Base-by-base conservation (phyloP, 2,113 vertebrate species). In the Dipodomys ordii region DNA sequence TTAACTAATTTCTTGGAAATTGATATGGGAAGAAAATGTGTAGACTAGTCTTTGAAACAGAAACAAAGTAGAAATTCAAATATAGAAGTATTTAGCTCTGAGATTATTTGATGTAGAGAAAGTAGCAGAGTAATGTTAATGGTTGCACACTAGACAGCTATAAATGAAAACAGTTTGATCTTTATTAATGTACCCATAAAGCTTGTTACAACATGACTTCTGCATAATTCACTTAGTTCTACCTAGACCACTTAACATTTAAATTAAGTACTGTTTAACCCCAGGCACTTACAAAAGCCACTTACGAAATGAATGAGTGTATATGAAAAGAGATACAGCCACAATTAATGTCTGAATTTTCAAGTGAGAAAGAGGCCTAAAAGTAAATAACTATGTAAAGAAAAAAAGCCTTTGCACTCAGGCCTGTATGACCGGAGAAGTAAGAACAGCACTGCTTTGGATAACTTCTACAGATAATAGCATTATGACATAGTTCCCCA, bases 221-320 rank as follows among this genome's bases (percentile, higher is more conserved):
- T 80, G 15, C 46, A 28, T 78, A 72, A 57, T 11, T 53, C 53
- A 74, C 79, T 82, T 46, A 27, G 4, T 81, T 92, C 53, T 81
- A 32, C 32, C 35, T 91, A 62, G 27, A 72, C 74, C 39, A 84
- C 65, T 88, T 94, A 72, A 86, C 28, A 68, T 95, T 90, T 69
- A 35, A 78, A 73, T 62, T 32, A 87, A 68, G 35, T 16, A 68
- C 27, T 71, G 22, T 69, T 84, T 83, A 82, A 77, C 27, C 60
- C 16, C 16, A 84, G 35, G 16, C 30, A 64, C 15, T 64, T 92
- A n/a, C 82, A 49, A 78, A 46, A 65, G 0, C 30, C 30, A 64
- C 15, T 64, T 92, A n/a, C 82, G 49, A 90, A 83, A 84, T 71
- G 10, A 44, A n/a, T 28, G 39, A 32, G 60, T 68, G 76, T 69